Percentiles rank a stretch among this genome's conserved stretches.
Evolutionary conservation across 2,113 vertebrate genomes (phyloP).

Genomic region (Zosterops lateralis): DNA sequence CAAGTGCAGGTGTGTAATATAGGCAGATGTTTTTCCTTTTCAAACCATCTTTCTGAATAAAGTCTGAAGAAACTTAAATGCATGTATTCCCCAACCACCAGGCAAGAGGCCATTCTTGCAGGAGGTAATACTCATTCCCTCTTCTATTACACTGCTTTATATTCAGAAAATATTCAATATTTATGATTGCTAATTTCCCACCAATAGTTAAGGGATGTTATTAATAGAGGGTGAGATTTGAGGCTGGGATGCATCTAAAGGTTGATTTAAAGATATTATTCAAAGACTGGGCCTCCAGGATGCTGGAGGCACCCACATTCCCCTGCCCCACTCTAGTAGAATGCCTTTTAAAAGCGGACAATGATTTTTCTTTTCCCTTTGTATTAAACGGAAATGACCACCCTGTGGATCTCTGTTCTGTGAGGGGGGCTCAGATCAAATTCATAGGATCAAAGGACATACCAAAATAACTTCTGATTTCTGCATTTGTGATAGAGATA

Average conservation of each 20-base stretch:
- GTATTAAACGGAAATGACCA: not conserved
- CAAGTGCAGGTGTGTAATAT: not conserved
- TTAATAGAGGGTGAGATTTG: not conserved
- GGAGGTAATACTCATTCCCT: not conserved
- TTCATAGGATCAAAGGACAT: not conserved
- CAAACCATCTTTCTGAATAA: not conserved
- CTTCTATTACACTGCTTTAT: not conserved
- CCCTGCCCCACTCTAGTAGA: accelerated
- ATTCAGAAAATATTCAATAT: not conserved
- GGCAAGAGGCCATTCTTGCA: not conserved
- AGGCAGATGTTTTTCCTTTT: not conserved
- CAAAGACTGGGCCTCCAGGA: not conserved
- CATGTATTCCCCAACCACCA: not conserved
- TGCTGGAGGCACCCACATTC: not conserved
- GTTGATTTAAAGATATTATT: not conserved
- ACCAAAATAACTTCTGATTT: not conserved
- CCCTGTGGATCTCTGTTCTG: not conserved
- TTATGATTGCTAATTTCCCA: not conserved
- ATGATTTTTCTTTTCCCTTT: not conserved
- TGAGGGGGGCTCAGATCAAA: not conserved
- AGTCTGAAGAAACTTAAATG: not conserved
- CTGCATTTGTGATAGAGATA: not conserved
- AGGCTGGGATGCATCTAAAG: not conserved
- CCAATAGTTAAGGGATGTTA: not conserved
- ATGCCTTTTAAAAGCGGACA: not conserved